Conservation (phyloP, 2,888 invertebrate genomes). For the Amphimallon solstitiale region DNA sequence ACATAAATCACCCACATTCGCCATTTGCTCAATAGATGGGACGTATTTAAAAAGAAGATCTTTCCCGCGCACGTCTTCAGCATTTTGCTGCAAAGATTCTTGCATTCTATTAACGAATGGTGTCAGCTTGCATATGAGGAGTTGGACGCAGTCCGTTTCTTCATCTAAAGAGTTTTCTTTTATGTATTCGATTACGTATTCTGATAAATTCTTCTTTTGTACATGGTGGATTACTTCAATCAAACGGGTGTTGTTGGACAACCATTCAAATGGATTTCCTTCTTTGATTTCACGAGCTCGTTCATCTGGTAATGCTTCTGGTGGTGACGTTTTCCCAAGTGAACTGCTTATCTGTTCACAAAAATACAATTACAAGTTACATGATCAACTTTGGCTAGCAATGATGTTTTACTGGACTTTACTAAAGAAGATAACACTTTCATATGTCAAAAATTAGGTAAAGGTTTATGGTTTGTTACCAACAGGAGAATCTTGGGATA, state of each 20-base stretch:
- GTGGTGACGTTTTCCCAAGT: slow-evolving; percentile 63
- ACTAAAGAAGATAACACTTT: no score
- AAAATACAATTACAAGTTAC: not conserved
- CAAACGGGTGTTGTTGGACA: slow-evolving; percentile 71
- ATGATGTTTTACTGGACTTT: no score
- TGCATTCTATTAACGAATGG: slow-evolving; percentile 84
- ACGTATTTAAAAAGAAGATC: slow-evolving; percentile 67
- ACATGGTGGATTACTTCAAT: slow-evolving; percentile 67
- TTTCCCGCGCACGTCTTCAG: slow-evolving; percentile 57
- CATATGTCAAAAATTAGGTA: no score
- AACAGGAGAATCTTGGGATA: no score
- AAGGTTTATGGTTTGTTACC: no score
- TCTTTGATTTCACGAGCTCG: slow-evolving; percentile 47
- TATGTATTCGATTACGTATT: slow-evolving; percentile 70
- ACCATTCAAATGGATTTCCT: slow-evolving; percentile 70
- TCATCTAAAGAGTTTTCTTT: slow-evolving; percentile 66
- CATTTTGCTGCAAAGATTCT: slow-evolving; percentile 66
- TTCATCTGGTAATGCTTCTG: slow-evolving; percentile 49
- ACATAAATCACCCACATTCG: slow-evolving; percentile 70
- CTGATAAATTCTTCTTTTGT: slow-evolving; percentile 71
- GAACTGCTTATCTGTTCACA: slow-evolving; percentile 71
- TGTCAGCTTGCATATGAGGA: slow-evolving; percentile 80
- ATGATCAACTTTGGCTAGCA: not conserved
- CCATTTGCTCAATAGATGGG: slow-evolving; percentile 71
- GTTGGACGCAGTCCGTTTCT: slow-evolving; percentile 75